phyloP scores from a whole-genome alignment of 92 coral and sea anemone genomes.

The Zoanthus sansibaricus region DNA sequence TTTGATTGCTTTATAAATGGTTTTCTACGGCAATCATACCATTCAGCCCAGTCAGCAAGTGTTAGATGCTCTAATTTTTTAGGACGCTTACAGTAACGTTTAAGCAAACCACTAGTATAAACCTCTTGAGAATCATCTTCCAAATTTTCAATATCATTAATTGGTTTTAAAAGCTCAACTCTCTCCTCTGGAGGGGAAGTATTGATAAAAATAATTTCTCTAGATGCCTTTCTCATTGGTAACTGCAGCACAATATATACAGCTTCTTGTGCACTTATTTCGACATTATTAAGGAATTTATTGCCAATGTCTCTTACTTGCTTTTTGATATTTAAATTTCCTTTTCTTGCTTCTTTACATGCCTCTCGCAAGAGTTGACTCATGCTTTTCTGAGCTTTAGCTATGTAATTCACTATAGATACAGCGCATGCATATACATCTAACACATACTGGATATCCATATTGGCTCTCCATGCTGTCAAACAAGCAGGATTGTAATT shows the following conservation, averaged over 20 bases:
- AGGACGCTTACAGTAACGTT: conserved; percentile 57
- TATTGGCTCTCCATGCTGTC: too few species aligned
- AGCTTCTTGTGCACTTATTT: too few species aligned
- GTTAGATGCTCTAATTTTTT: conserved; percentile 49
- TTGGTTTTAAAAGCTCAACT: conserved; percentile 49
- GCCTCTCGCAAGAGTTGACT: too few species aligned
- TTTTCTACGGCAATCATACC: conserved; percentile 65
- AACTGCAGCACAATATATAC: conserved; percentile 29
- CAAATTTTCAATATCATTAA: conserved; percentile 21
- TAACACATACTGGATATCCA: too few species aligned
- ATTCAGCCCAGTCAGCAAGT: conserved; percentile 72
- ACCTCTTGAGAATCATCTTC: conserved; percentile 57
- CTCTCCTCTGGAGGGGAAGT: conserved; percentile 55
- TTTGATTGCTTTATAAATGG: conserved; percentile 35
- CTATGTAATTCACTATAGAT: too few species aligned
- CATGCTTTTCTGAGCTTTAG: too few species aligned
- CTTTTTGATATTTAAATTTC: too few species aligned
- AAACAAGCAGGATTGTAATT: too few species aligned
- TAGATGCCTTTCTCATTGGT: conserved; percentile 38
- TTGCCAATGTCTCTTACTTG: too few species aligned
- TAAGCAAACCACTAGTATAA: conserved; percentile 49
- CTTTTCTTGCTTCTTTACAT: too few species aligned
- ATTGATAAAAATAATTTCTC: conserved; percentile 40
- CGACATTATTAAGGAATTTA: too few species aligned
- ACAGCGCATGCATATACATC: too few species aligned